These are phyloP conservation scores for Trachelus troglodyta DNA, from an alignment of 2,888 invertebrate genomes.

Conservation along the genomic window DNA sequence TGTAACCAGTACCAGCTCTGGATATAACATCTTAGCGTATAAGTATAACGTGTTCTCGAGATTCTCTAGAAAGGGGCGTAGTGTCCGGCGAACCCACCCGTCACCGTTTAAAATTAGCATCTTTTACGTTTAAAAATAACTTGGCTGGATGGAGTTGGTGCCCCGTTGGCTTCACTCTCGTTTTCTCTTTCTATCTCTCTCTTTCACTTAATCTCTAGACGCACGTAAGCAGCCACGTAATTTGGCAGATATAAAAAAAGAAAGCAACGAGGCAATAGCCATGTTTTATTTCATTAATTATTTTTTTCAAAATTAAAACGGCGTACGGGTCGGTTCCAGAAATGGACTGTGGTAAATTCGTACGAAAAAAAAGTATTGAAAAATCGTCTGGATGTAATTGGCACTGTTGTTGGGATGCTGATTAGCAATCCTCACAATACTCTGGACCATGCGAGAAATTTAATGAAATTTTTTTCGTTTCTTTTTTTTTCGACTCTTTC, in stretches of 20 bases:
- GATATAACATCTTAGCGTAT: neutral
- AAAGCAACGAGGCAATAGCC: neutral
- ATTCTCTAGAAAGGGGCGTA: slow-evolving; percentile 3
- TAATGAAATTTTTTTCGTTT: neutral
- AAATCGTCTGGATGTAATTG: neutral
- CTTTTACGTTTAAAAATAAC: slow-evolving; percentile 63
- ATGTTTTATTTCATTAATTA: neutral
- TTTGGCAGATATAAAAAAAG: neutral
- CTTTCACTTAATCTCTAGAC: neutral
- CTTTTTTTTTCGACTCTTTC: neutral
- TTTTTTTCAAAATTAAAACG: neutral
- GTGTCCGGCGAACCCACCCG: neutral
- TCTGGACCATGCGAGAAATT: neutral
- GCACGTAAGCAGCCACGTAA: neutral
- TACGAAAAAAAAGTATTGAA: neutral
- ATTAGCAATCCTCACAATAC: neutral
- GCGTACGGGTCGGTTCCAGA: neutral
- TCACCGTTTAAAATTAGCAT: slow-evolving; percentile 60
- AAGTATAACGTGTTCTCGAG: neutral
- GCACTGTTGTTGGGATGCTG: neutral
- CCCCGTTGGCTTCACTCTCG: neutral
- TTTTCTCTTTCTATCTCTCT: neutral
- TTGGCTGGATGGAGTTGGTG: slow-evolving; percentile 40
- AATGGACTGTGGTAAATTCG: neutral
- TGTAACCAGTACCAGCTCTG: neutral